Percentiles rank a stretch among this genome's conserved stretches.
Evolutionary conservation across 2,797 vertebrate genomes (phyloP).

Genomic region (Tiaroga cobitis): DNA sequence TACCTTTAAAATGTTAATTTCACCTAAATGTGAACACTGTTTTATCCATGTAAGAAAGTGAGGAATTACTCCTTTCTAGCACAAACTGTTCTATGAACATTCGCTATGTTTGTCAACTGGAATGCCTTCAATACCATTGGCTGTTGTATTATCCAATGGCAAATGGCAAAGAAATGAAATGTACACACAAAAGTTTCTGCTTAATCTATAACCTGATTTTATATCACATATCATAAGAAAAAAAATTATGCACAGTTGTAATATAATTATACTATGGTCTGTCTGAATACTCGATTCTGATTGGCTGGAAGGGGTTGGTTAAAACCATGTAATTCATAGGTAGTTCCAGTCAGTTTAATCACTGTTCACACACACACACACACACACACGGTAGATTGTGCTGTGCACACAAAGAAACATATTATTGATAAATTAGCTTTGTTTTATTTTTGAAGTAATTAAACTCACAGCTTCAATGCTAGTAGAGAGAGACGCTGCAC

Average conservation of each 20-base stretch:
- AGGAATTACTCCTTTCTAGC: neutral
- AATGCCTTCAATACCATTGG: neutral
- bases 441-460: neutral
- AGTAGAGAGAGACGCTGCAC: neutral
- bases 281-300: too few species aligned
- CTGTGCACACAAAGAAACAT: neutral
- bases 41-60: neutral
- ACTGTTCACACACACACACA: neutral
- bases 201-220: neutral
- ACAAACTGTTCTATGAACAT: constrained; percentile 22
- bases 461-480: neutral
- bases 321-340: neutral
- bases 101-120: neutral
- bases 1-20: neutral
- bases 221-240: neutral
- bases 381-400: too few species aligned
- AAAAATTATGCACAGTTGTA: neutral
- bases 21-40: neutral
- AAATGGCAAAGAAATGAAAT: neutral
- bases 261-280: neutral
- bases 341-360: neutral
- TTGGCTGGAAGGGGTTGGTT: neutral
- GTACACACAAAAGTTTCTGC: too few species aligned
- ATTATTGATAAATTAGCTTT: too few species aligned
- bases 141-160: neutral